Percentiles rank a stretch among this genome's conserved stretches.
Evolutionary conservation across 2,113 vertebrate genomes (phyloP).

Genomic region (Notarius lentiginosus): DNA sequence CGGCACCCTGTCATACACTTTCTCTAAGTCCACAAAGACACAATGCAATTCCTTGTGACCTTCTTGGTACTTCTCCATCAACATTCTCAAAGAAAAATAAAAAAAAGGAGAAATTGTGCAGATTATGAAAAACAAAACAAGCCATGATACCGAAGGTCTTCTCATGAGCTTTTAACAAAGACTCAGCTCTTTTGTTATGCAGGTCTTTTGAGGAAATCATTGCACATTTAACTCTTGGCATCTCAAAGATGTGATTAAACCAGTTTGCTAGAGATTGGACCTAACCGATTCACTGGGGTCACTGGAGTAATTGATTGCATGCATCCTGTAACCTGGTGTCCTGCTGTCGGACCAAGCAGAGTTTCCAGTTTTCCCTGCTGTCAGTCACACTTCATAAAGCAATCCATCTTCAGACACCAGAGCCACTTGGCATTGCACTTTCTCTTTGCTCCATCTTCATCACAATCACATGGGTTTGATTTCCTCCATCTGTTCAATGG

Average conservation of each 20-base stretch:
- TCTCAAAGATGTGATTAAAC: constrained; percentile 11
- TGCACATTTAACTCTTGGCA: not conserved
- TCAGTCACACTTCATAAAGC: constrained; percentile 30
- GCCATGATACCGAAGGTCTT: not conserved
- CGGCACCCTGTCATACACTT: no score
- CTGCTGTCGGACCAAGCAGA: constrained; percentile 3
- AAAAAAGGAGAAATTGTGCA: no score
- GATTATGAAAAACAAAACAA: not conserved
- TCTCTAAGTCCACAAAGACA: no score
- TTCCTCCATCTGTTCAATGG: constrained; percentile 6
- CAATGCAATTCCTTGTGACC: no score
- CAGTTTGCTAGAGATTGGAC: not conserved
- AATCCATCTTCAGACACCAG: constrained; percentile 7
- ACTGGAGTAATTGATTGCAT: constrained; percentile 24
- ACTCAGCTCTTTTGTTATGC: not conserved
- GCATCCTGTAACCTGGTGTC: constrained; percentile 32
- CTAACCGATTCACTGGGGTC: constrained; percentile 16
- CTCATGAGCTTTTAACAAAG: not conserved
- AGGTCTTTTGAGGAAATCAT: not conserved
- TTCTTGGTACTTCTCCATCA: no score
- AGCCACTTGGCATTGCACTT: constrained; percentile 1
- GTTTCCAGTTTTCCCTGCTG: not conserved
- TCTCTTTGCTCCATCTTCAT: constrained; percentile 26
- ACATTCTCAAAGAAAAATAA: no score
- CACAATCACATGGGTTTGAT: constrained; percentile 4